Conservation (phyloP, 1,140 invertebrate species). For the Cryptotermes secundus region DNA sequence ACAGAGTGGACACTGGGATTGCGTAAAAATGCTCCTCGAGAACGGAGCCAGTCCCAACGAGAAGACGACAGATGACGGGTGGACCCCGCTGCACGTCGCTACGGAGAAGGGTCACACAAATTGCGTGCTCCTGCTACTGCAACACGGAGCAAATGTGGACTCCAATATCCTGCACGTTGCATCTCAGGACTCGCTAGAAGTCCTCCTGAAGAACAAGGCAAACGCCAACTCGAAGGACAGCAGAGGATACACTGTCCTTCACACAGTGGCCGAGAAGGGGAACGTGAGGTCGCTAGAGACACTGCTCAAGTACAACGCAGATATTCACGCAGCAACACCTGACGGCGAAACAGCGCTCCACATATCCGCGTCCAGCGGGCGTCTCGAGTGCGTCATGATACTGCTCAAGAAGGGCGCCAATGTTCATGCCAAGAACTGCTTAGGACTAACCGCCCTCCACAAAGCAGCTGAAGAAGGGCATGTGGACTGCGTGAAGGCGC, state of each 20-base stretch:
- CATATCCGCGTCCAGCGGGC: constrained; percentile 68
- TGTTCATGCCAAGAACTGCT: constrained; percentile 50
- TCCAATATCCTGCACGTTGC: constrained; percentile 86
- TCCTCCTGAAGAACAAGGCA: constrained; percentile 65
- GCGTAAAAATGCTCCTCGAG: constrained; percentile 69
- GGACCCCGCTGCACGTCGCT: constrained; percentile 68
- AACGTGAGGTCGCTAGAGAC: constrained; percentile 46
- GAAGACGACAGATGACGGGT: constrained; percentile 51
- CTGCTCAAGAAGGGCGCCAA: constrained; percentile 37
- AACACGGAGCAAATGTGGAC: constrained; percentile 60
- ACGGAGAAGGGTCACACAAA: constrained; percentile 63
- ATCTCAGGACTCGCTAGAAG: constrained; percentile 66
- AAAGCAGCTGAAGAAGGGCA: constrained; percentile 77
- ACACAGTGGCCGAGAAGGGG: constrained; percentile 58
- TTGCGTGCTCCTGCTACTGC: constrained; percentile 55
- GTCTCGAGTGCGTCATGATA: constrained; percentile 49
- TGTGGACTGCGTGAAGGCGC: constrained; percentile 65
- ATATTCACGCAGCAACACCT: constrained; percentile 76
- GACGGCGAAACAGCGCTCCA: constrained; percentile 76
- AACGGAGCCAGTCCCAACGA: constrained; percentile 52
- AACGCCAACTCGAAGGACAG: constrained; percentile 73
- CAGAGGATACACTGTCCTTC: constrained; percentile 77
- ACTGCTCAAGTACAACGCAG: constrained; percentile 52
- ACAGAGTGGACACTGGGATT: constrained; percentile 69
- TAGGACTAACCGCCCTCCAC: constrained; percentile 71